Evolutionary conservation across 2,888 invertebrate species (phyloP), one percentile per base, ranked within the genome.

Genomic region (Danaus chrysippus): DNA sequence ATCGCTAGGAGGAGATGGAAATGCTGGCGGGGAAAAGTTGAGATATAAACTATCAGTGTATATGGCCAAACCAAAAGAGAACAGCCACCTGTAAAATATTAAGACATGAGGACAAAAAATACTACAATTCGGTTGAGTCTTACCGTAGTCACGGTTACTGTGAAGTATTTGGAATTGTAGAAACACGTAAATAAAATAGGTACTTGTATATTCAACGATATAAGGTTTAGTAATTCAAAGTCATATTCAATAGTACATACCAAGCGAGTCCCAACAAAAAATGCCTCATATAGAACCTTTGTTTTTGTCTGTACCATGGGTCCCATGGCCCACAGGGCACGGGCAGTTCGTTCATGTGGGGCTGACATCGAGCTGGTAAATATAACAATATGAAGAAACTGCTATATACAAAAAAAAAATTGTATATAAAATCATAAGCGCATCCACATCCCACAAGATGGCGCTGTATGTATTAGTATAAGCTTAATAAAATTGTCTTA

Each of bases 291-390:
- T 87, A 88, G 59, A 69, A 71, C 17, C 67, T 79, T 73, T 96
- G 95, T 63, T 88, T 92, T 19, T 92, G 92, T 42, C 92, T 92
- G 76, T 96, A 86, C 71, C 92, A 86, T 15, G 93, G 92, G 68
- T 95, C 88, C 96, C 96, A 97, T 11, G 94, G 93, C 6, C 94
- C 94, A 69, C 93, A 92, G 0, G 97, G 96, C 15, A 94, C 86
- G 1, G 96, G 96, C 71, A 96, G 77, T 76, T 96, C 96, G 75
- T 96, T 94, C 93, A 95, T 94, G 43, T 94, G 84, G 1, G 84
- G 82, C 66, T 87, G 84, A 68, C 87, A 86, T 8, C 76, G 78
- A 10, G 71, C 86, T 87, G 70, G n/a, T 34, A 59, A 53, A 43
- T 13, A 49, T 15, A 34, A 42, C 17, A 44, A 12, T 17, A 42